Evolutionary conservation across 2,113 vertebrate genomes (phyloP).

Genomic region (Oceanodroma tethys): DNA sequence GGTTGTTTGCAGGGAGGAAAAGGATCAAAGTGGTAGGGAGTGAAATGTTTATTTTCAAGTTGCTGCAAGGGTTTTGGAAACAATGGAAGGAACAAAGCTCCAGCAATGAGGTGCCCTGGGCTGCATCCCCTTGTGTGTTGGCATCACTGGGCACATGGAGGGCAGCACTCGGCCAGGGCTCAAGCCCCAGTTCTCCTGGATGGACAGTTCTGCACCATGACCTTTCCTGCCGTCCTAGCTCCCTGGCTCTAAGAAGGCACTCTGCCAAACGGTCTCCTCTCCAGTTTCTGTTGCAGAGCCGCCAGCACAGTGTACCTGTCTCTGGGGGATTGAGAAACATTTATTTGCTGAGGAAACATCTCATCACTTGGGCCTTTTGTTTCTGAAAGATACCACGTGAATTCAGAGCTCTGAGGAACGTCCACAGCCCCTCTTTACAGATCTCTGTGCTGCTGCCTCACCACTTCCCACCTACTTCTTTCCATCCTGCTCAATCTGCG

Average conservation of each 20-base stretch:
- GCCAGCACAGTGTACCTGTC: not conserved
- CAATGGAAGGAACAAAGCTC: slow-evolving; percentile 38
- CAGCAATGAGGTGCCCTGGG: not conserved
- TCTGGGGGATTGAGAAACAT: not conserved
- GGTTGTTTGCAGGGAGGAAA: not conserved
- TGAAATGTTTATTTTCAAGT: slow-evolving; percentile 44
- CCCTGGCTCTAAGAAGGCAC: not conserved
- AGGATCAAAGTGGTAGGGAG: not conserved
- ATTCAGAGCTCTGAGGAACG: not conserved
- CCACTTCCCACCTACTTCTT: slow-evolving; percentile 1
- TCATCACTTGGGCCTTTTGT: not conserved
- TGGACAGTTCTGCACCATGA: not conserved
- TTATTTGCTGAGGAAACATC: not conserved
- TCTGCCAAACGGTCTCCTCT: not conserved
- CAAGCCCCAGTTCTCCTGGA: not conserved
- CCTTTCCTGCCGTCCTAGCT: not conserved
- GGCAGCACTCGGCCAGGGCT: not conserved
- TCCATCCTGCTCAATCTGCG: not conserved
- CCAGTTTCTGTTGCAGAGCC: not conserved
- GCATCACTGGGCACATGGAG: not conserved
- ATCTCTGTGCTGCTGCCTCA: not conserved
- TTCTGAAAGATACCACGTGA: not conserved
- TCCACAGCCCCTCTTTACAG: not conserved
- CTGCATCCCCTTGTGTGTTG: not conserved
- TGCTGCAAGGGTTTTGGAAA: slow-evolving; percentile 17